Conservation (phyloP, 2,113 vertebrate species). For the Onychostoma macrolepis region DNA sequence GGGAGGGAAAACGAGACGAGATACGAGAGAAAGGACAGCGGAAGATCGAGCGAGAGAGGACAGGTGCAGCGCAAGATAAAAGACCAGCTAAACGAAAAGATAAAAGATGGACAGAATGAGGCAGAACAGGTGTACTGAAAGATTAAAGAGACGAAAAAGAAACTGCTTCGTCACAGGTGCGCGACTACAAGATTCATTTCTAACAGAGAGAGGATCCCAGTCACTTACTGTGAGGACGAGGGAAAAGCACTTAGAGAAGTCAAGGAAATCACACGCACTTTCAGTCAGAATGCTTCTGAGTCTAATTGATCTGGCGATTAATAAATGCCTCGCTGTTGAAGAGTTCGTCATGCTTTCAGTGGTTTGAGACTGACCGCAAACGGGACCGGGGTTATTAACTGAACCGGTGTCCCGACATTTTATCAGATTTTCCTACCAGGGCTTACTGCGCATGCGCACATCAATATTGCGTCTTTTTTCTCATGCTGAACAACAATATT, state of each 20-base stretch:
- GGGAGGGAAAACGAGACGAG: background rate
- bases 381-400: background rate
- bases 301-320: background rate
- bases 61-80: conserved; percentile 56
- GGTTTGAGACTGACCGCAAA: background rate
- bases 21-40: background rate
- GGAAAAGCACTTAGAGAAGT: background rate
- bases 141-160: conserved; percentile 56
- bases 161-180: conserved; percentile 52
- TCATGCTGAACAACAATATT: no score
- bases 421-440: no score
- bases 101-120: conserved; percentile 60
- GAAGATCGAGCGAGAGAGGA: background rate
- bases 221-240: background rate
- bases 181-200: background rate
- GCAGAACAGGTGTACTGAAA: conserved; percentile 54
- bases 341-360: background rate
- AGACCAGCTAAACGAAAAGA: conserved; percentile 58
- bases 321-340: background rate
- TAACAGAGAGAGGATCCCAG: background rate
- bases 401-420: no score
- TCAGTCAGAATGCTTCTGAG: background rate
- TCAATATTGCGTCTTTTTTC: no score
- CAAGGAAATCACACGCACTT: background rate
- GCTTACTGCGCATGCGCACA: no score